phyloP scores from a whole-genome alignment of 2,797 vertebrate genomes.

The Sphenodon punctatus region DNA sequence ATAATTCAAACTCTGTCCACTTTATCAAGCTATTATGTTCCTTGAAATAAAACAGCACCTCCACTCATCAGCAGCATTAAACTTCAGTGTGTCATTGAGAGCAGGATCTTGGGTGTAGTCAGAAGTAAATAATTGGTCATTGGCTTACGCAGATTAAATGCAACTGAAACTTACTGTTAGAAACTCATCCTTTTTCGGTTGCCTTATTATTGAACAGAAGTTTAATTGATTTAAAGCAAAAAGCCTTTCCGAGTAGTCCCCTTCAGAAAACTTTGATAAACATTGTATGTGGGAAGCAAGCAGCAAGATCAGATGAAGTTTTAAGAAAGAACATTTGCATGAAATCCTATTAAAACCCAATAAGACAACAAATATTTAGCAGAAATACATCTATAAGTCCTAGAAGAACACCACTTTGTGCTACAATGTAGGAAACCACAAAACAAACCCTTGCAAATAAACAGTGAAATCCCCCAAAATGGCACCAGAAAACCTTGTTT shows the following conservation, averaged over 20 bases:
- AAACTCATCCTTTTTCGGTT: neutral
- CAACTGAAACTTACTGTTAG: neutral
- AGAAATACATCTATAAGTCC: too few species aligned
- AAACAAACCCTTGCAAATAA: neutral
- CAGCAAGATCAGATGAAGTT: neutral
- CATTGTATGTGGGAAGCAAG: neutral
- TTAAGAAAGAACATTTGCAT: neutral
- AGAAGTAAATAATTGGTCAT: constrained; percentile 37
- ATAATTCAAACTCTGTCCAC: too few species aligned
- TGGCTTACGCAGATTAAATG: neutral
- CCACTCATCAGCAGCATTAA: neutral
- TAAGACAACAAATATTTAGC: too few species aligned
- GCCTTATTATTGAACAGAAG: neutral
- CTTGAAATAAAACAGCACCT: constrained; percentile 6
- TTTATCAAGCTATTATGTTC: neutral
- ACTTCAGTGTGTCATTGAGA: neutral
- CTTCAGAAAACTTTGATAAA: neutral
- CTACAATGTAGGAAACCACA: too few species aligned
- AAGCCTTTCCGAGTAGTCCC: neutral
- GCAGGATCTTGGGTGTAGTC: constrained; percentile 24
- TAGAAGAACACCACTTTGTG: too few species aligned
- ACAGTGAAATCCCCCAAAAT: neutral
- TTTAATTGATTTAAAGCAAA: neutral
- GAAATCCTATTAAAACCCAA: too few species aligned
- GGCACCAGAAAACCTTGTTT: neutral